Evolutionary conservation across 2,113 vertebrate species (phyloP).

Genomic region (Neogobius melanostomus): DNA sequence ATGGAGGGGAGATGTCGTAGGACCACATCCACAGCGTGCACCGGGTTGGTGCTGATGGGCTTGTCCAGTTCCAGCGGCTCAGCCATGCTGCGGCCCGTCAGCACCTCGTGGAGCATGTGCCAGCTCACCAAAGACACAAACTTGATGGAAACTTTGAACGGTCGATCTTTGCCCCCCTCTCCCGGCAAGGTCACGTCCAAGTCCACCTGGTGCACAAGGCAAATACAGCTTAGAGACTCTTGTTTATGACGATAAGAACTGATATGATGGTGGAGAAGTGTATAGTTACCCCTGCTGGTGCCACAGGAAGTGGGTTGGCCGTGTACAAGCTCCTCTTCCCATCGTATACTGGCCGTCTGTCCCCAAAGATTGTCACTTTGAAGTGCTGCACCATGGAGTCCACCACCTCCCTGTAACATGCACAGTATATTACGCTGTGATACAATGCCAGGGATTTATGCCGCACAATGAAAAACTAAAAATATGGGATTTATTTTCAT

Average conservation of each 20-base stretch:
- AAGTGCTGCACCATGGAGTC: constrained; percentile 99
- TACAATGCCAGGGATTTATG: no score
- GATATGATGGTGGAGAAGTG: no score
- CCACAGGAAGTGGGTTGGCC: constrained; percentile 96
- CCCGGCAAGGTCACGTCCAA: constrained; percentile 98
- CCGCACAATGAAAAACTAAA: no score
- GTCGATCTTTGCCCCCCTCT: constrained; percentile 97
- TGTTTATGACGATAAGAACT: constrained; percentile 17
- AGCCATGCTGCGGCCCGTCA: constrained; percentile 94
- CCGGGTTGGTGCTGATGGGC: constrained; percentile 99
- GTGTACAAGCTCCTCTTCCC: constrained; percentile 99
- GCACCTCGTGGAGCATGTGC: constrained; percentile 97
- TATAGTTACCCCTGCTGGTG: constrained; percentile 86
- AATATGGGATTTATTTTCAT: no score
- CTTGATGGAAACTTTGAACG: constrained; percentile 97
- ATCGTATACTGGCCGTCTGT: constrained; percentile 97
- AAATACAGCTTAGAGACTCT: not conserved
- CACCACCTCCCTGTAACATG: constrained; percentile 87
- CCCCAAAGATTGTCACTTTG: constrained; percentile 99
- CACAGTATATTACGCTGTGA: not conserved
- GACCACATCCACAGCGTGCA: constrained; percentile 98
- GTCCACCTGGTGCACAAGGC: constrained; percentile 83
- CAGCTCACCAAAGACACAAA: constrained; percentile 99
- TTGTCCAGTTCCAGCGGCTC: constrained; percentile 98
- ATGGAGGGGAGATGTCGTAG: constrained; percentile 98